A percentile compares a stretch with the other conserved stretches of the same genome.
These are phyloP conservation scores for Phycodurus eques DNA, from an alignment of 2,113 vertebrate genomes.

Conservation along the genomic window DNA sequence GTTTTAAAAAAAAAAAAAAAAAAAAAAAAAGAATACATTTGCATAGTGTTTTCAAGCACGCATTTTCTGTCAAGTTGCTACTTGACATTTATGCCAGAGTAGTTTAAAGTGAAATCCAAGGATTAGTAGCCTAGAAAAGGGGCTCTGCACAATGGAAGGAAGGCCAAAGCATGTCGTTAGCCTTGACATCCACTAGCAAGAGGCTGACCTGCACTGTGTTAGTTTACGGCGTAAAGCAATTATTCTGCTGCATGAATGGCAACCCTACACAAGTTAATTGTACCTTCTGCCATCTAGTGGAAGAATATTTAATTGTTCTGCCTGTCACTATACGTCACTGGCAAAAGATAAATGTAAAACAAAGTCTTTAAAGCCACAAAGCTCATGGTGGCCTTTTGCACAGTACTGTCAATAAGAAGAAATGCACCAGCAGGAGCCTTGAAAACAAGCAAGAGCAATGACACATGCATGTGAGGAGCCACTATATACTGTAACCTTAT, in stretches of 20 bases:
- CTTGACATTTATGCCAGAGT: no score
- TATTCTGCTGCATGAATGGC: not conserved
- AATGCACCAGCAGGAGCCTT: slow-evolving; percentile 12
- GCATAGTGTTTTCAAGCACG: no score
- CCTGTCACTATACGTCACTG: not conserved
- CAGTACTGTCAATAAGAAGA: not conserved
- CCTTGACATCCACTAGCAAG: no score
- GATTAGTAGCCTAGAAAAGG: no score
- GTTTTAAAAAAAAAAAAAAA: no score
- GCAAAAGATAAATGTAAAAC: not conserved
- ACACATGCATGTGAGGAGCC: slow-evolving; percentile 53
- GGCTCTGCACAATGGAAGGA: no score
- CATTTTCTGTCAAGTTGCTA: no score
- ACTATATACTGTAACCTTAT: slow-evolving; percentile 67
- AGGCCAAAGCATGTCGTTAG: no score
- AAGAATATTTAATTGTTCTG: not conserved
- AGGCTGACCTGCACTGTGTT: no score
- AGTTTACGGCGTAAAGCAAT: not conserved
- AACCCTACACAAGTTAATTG: not conserved
- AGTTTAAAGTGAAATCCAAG: no score
- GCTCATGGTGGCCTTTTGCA: not conserved
- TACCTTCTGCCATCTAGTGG: not conserved
- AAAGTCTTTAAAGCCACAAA: not conserved
- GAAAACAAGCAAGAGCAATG: slow-evolving; percentile 45
- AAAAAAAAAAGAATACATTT: no score